phyloP scores from a whole-genome alignment of 2,888 invertebrate species.

The Lamellibrachia satsuma region DNA sequence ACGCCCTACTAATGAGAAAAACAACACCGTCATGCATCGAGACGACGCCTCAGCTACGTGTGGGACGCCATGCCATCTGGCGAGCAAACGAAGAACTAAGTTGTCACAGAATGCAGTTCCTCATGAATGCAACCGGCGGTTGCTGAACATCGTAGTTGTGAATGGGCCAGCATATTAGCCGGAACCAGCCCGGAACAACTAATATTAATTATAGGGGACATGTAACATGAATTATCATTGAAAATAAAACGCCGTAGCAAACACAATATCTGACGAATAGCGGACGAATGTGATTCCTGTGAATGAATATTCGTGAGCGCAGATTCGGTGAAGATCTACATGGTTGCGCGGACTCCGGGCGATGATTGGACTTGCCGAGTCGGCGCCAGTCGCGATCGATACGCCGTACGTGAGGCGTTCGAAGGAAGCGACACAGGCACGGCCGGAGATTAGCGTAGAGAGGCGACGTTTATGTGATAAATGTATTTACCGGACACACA shows the following conservation, averaged over 20 bases:
- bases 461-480: constrained; percentile 17
- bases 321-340: not conserved
- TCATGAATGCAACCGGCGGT: too few relatives aligned
- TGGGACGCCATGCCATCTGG: too few relatives aligned
- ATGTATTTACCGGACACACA: not conserved
- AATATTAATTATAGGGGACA: not conserved
- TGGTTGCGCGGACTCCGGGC: not conserved
- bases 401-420: not conserved
- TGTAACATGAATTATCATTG: not conserved
- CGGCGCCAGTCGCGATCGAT: not conserved
- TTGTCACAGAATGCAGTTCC: too few relatives aligned
- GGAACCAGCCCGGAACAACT: too few relatives aligned
- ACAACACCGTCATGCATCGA: too few relatives aligned
- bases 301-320: not conserved
- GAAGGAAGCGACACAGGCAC: not conserved
- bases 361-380: not conserved
- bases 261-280: not conserved
- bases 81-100: too few relatives aligned
- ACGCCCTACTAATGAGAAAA: too few relatives aligned
- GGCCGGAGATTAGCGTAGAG: not conserved
- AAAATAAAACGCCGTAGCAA: not conserved
- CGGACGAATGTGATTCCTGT: not conserved
- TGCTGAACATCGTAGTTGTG: too few relatives aligned
- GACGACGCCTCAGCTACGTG: too few relatives aligned
- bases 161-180: too few relatives aligned